Evolutionary conservation across 1,140 invertebrate species (phyloP), one percentile per base, ranked within the genome.

Genomic region (Dufourea novaeangliae): DNA sequence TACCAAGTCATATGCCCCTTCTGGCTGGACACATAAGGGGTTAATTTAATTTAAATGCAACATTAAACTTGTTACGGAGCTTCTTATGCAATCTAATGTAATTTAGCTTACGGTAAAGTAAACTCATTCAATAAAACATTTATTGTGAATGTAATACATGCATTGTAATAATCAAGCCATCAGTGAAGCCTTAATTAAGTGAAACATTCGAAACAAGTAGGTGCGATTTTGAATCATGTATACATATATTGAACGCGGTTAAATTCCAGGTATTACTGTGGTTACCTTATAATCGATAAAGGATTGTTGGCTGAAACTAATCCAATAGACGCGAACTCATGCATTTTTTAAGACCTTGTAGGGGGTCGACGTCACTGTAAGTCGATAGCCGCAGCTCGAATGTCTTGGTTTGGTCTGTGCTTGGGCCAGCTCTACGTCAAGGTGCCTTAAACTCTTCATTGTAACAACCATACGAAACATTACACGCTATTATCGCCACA

Each of bases 321-420:
- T 82, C 72, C 64, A 84, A 88, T 87, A 83, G 82, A 85, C 78
- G 66, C 79, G 46, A 80, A 61, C 73, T 88, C 77, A 84, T 90
- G 86, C 89, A 90, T 90, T 89, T 86, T 90, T 88, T 86, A 89
- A 69, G 59, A 78, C 80, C 52, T 71, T 74, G 71, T 78, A 68
- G 79, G 82, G 84, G 88, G 85, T 88, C 87, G 84, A 89, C 81
- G 85, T 82, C 88, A 84, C 83, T 66, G 70, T 64, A 75, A 88
- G 81, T 88, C 87, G 77, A 89, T 89, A 89, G 80, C 83, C 73
- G 10, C 63, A 59, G 62, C 64, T 75, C 79, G 69, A 87, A 85
- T 74, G 74, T 70, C 62, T 64, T 56, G 81, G 79, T 89, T 87
- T 84, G 83, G 78, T 89, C 71, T 79, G 61, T 69, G 68, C 78